A percentile compares a stretch with the other conserved stretches of the same genome.
phyloP scores from a whole-genome alignment of 2,113 vertebrate species.

The Pseudorasbora parva region DNA sequence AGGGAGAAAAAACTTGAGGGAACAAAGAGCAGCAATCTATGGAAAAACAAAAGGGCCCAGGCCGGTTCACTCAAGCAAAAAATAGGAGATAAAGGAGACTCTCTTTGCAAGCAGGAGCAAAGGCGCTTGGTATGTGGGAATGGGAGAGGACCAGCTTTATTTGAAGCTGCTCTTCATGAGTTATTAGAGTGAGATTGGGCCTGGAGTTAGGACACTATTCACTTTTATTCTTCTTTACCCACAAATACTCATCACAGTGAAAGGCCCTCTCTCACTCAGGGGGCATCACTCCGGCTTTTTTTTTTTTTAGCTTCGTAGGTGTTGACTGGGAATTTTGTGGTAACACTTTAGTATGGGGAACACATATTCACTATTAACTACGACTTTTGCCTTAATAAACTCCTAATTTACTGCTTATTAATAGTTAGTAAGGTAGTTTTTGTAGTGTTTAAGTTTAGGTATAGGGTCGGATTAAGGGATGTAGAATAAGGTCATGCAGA shows the following conservation, averaged over 20 bases:
- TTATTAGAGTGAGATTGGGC: constrained; percentile 75
- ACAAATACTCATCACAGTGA: constrained; percentile 36
- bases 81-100: constrained; percentile 88
- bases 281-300: constrained; percentile 40
- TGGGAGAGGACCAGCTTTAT: constrained; percentile 76
- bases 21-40: constrained; percentile 92
- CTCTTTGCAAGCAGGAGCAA: constrained; percentile 86
- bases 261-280: constrained; percentile 37
- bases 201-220: constrained; percentile 62
- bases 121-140: constrained; percentile 89
- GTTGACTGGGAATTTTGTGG: not conserved
- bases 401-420: too few species aligned
- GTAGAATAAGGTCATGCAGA: too few species aligned
- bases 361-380: too few species aligned
- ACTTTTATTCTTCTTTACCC: constrained; percentile 42
- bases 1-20: constrained; percentile 70
- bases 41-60: constrained; percentile 90
- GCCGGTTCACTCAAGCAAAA: constrained; percentile 90
- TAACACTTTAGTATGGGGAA: too few species aligned
- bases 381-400: too few species aligned
- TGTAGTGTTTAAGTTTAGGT: too few species aligned
- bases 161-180: constrained; percentile 81
- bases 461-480: too few species aligned
- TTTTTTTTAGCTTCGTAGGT: not conserved
- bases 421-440: too few species aligned